Evolutionary conservation across 2,797 vertebrate species (phyloP).

Genomic region (Anabas testudineus): DNA sequence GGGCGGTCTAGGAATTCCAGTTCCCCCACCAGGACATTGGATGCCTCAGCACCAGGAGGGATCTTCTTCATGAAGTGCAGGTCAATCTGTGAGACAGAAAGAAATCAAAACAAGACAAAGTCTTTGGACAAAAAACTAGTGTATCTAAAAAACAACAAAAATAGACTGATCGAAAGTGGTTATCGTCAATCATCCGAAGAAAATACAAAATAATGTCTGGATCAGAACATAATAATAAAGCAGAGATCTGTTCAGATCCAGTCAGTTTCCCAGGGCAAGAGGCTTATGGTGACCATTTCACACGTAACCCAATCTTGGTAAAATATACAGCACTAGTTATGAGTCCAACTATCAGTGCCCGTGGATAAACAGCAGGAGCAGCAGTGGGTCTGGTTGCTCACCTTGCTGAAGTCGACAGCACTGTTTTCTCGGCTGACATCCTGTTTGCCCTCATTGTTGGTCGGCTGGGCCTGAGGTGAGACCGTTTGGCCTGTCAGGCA

Average conservation of each 20-base stretch:
- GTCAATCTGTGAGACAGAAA: conserved; percentile 87
- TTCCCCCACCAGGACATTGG: conserved; percentile 98
- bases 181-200: background rate
- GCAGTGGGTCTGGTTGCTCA: conserved; percentile 76
- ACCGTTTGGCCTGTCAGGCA: conserved; percentile 91
- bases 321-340: conserved; percentile 59
- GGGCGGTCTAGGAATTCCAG: conserved; percentile 96
- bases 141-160: background rate
- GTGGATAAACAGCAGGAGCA: conserved; percentile 62
- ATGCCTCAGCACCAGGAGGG: conserved; percentile 96
- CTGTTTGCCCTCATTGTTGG: conserved; percentile 90
- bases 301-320: conserved; percentile 67
- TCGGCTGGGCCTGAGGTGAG: conserved; percentile 92
- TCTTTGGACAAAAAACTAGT: background rate
- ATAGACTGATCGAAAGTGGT: background rate
- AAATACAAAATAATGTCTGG: background rate
- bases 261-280: conserved; percentile 56
- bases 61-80: conserved; percentile 99
- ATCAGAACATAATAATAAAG: background rate
- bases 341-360: conserved; percentile 53
- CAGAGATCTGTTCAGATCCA: conserved; percentile 27
- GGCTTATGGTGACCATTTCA: conserved; percentile 36
- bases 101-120: conserved; percentile 3
- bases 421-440: conserved; percentile 99
- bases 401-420: conserved; percentile 98